These are phyloP conservation scores for Callimorpha dominula DNA, from an alignment of 2,888 invertebrate genomes.

Conservation along the genomic window DNA sequence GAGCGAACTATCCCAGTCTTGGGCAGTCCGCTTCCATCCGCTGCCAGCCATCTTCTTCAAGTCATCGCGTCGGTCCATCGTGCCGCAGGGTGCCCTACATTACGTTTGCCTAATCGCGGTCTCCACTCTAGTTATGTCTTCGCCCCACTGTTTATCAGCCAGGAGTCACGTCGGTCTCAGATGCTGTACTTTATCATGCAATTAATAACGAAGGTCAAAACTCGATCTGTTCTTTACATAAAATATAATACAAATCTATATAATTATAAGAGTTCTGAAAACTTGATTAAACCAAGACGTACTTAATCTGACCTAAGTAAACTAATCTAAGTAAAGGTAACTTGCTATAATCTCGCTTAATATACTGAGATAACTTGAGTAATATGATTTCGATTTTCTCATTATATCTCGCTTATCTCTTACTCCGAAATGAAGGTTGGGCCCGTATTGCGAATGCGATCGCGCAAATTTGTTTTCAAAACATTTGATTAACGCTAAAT, in stretches of 20 bases:
- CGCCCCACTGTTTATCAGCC: no score
- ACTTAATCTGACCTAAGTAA: conserved; percentile 30
- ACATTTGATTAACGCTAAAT: neutral
- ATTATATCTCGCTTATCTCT: conserved; percentile 33
- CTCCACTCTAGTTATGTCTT: no score
- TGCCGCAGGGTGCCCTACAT: no score
- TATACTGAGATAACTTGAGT: conserved; percentile 32
- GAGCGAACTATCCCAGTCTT: no score
- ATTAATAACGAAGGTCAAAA: neutral
- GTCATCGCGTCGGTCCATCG: no score
- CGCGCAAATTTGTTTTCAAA: neutral
- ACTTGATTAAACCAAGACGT: conserved; percentile 16
- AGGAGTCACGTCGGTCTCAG: no score
- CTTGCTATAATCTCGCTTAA: conserved; percentile 42
- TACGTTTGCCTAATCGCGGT: no score
- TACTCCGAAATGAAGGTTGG: neutral
- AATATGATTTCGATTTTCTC: conserved; percentile 40
- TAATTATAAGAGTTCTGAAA: neutral
- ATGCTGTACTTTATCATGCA: no score
- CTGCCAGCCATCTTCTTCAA: no score
- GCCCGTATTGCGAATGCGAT: neutral
- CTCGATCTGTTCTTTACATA: neutral
- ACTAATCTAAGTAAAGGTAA: conserved; percentile 49
- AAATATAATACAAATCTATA: neutral
- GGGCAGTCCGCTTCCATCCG: no score